Evolutionary conservation across 2,888 invertebrate genomes (phyloP).

Genomic region (Melanchra persicariae): DNA sequence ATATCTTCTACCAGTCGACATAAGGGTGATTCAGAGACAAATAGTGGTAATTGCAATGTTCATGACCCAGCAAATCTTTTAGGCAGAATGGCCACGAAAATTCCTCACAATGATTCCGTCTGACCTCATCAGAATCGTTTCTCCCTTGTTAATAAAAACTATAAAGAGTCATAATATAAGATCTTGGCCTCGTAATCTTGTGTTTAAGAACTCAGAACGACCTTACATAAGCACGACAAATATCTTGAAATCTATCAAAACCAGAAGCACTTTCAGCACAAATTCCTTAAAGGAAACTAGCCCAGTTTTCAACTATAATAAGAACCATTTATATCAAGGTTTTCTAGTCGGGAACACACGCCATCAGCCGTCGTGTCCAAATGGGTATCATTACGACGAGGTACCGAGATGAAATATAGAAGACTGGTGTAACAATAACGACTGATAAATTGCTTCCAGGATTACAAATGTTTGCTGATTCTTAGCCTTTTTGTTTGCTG

Average conservation of each 20-base stretch:
- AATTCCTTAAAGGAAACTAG: slow-evolving; percentile 56
- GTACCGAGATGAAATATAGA: slow-evolving; percentile 71
- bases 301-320: slow-evolving; percentile 59
- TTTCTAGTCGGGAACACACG: slow-evolving; percentile 59
- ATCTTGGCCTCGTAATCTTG: neutral
- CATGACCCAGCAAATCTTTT: no score
- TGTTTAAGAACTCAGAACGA: no score
- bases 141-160: no score
- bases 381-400: slow-evolving; percentile 70
- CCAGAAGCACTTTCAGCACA: slow-evolving; percentile 25
- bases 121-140: no score
- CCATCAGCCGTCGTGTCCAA: slow-evolving; percentile 64
- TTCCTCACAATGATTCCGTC: no score
- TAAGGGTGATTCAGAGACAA: no score
- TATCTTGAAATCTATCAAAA: slow-evolving; percentile 30
- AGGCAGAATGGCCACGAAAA: no score
- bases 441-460: slow-evolving; percentile 72
- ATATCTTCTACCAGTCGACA: no score
- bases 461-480: slow-evolving; percentile 74
- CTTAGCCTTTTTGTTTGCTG: slow-evolving; percentile 68
- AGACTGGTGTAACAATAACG: slow-evolving; percentile 70
- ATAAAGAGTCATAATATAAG: no score
- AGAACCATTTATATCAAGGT: slow-evolving; percentile 63
- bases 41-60: no score
- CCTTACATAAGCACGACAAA: slow-evolving; percentile 29